Evolutionary conservation across 2,113 vertebrate species (phyloP).

Genomic region (Lophochroa leadbeateri): DNA sequence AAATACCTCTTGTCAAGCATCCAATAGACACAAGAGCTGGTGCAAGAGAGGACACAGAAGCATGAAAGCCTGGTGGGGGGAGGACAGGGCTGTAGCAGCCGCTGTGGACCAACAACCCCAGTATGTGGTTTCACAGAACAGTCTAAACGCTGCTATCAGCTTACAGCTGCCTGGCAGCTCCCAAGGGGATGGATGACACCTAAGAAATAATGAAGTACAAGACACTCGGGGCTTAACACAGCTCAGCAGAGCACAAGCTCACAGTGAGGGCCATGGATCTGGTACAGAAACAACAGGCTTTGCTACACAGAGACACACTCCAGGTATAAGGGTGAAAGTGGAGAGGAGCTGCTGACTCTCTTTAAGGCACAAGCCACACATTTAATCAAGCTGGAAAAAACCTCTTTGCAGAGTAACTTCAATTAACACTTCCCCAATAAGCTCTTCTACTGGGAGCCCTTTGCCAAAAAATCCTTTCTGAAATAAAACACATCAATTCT

Average conservation of each 20-base stretch:
- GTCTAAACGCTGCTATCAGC: not conserved
- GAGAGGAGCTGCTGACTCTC: not conserved
- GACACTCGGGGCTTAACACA: not conserved
- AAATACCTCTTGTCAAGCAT: not conserved
- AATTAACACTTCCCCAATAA: not conserved
- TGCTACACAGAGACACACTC: not conserved
- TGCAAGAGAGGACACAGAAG: not conserved
- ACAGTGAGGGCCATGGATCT: accelerated
- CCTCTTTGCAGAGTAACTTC: not conserved
- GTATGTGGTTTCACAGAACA: not conserved
- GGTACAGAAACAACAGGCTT: accelerated
- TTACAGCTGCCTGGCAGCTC: not conserved
- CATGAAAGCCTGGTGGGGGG: not conserved
- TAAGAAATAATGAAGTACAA: not conserved
- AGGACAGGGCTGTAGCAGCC: not conserved
- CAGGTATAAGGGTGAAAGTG: accelerated
- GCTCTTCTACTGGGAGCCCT: not conserved
- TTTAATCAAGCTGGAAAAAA: not conserved
- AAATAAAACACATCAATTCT: not conserved
- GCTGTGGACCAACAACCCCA: not conserved
- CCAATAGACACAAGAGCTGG: not conserved
- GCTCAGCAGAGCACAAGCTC: not conserved
- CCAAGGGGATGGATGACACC: not conserved
- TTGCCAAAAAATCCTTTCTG: not conserved
- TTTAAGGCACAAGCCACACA: not conserved